Evolutionary conservation across 64 coral and sea anemone genomes (phyloP), one percentile per base, ranked within the genome.

Genomic region (Stichodactyla mertensii): DNA sequence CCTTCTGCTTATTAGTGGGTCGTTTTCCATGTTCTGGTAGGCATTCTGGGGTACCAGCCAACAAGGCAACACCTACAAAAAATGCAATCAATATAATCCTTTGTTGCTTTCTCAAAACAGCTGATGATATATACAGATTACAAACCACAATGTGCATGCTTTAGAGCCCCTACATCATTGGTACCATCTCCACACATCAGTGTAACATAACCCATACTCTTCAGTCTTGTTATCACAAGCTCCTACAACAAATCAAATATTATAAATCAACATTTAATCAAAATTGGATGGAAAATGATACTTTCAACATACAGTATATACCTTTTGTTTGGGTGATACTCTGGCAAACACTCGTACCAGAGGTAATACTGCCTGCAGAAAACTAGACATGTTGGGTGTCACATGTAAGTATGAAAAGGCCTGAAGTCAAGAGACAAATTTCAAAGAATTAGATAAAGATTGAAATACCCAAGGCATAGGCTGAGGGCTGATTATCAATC

Each of bases 291-390:
- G 36, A 45, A 45, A 45, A 45, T 64, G 5, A 36, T 19, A 57
- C 0, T 84, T 6, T 12, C 23, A 36, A 86, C 53, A 4, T 83
- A n/a, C n/a, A n/a, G n/a, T n/a, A 31, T 31, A 31, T 31, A 97
- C 96, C 96, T 98, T 98, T 80, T 98, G 96, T 79, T 98, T 98
- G 55, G 96, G 96, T 20, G 96, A 93, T 51, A 98, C 96, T 79
- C 96, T 91, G 10, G 96, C 96, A 79, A 95, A 98, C 14, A 98
- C 96, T 82, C 93, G 89, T 18, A 98, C 88, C 24, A 77, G 77
- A 16, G 88, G 90, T 51, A 94, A 86, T 16, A 98, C 86, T 12
- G 83, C 80, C 55, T 94, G 77, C 52, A 98, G 93, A 71, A 89
- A 87, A 60, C 85, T 89, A 19, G 87, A 84, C 22, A 87, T 86